Base-by-base conservation (phyloP, 2,797 vertebrate species). In the Lateolabrax maculatus region DNA sequence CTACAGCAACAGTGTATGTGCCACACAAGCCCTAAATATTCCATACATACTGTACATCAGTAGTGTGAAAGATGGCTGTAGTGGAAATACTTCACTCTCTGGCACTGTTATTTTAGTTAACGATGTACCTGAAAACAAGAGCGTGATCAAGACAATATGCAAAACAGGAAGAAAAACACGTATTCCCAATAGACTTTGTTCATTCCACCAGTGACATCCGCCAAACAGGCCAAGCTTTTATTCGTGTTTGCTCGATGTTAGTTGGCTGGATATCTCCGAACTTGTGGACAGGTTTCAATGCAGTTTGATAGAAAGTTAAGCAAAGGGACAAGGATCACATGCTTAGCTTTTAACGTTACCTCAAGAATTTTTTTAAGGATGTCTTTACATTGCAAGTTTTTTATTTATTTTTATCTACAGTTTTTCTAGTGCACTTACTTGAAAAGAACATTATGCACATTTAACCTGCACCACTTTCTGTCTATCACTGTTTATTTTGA, bases 81-180 rank as follows among this genome's bases (percentile, higher is more conserved):
- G n/a, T n/a, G 15, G 36, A 19, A 57, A 15, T 4, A 37, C 18
- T 48, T 21, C 8, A 13, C 39, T 27, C 25, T 65, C 7, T 39
- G 37, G 4, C 19, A 4, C 12, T 23, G 51, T 36, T 36, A 6
- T 46, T 34, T 31, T 25, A n/a, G 6, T 8, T 44, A 6, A 19
- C 49, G 36, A 11, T 41, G 36, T 56, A 19, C 19, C 12, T 72
- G 31, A 67, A 67, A 81, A 76, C 52, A 75, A 44, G 41, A 70
- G 62, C 23, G 46, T 69, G 55, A 21, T 58, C 3, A 51, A 6
- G 19, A 73, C 61, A 39, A 43, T 31, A 55, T 41, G 23, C 48
- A 66, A 51, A 76, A 51, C 43, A 80, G 80, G 73, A 85, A 87
- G n/a, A 57, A 46, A 18, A 34, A 34, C 65, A 43, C 25, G 53